These are phyloP conservation scores for Anaspis maculata DNA, from an alignment of 2,888 invertebrate genomes.

Conservation along the genomic window DNA sequence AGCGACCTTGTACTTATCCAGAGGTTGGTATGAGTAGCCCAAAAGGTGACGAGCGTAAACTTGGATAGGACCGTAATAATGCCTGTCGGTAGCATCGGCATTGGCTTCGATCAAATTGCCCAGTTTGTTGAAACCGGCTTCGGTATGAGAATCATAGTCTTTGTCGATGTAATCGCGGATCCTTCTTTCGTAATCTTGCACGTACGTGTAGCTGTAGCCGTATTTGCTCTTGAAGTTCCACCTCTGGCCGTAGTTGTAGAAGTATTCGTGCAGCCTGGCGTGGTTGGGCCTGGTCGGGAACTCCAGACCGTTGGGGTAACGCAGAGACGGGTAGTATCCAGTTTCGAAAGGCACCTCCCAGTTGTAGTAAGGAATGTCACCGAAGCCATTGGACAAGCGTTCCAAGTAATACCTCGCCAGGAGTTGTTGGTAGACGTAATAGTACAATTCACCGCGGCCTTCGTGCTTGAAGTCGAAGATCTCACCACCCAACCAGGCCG, in stretches of 20 bases:
- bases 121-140: conserved; percentile 55
- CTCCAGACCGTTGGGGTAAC: conserved; percentile 56
- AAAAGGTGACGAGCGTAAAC: conserved; percentile 51
- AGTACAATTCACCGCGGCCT: conserved; percentile 56
- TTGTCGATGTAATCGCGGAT: conserved; percentile 51
- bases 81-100: conserved; percentile 51
- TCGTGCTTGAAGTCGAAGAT: conserved; percentile 44
- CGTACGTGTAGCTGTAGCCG: conserved; percentile 43
- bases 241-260: conserved; percentile 33
- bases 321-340: conserved; percentile 56
- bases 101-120: conserved; percentile 59
- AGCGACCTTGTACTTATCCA: conserved; percentile 40
- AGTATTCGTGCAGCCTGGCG: conserved; percentile 44
- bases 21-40: conserved; percentile 39
- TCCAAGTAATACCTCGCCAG: conserved; percentile 67
- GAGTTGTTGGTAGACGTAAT: conserved; percentile 59
- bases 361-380: conserved; percentile 54
- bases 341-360: conserved; percentile 46
- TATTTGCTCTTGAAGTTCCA: conserved; percentile 39
- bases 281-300: conserved; percentile 56
- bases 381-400: conserved; percentile 60
- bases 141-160: conserved; percentile 50
- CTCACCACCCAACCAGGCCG: conserved; percentile 54
- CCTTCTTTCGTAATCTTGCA: conserved; percentile 45
- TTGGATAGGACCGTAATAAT: conserved; percentile 45